A percentile compares a stretch with the other conserved stretches of the same genome.
phyloP scores from a whole-genome alignment of 37 sponge, comb jelly and placozoan genomes.

The Cliona cf. orientalis region DNA sequence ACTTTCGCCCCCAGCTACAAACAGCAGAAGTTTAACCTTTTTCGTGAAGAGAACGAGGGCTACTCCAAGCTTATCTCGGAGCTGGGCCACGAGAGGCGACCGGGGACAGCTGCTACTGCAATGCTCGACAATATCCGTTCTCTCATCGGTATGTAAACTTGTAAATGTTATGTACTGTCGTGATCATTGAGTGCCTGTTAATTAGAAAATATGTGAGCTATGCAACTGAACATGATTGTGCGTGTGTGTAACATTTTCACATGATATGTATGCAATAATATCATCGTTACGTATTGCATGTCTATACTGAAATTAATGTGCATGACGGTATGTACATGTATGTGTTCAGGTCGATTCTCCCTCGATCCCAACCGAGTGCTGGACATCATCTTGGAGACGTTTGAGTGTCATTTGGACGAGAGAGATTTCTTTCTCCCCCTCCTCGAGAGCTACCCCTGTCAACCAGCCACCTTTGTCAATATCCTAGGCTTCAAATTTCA shows the following conservation, averaged over 20 bases:
- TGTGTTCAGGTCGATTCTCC: slow-evolving; percentile 82
- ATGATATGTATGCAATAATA: neutral
- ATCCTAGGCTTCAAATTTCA: slow-evolving; percentile 95
- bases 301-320: neutral
- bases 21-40: slow-evolving; percentile 99
- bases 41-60: slow-evolving; percentile 98
- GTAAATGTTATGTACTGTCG: neutral
- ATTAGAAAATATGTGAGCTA: too few species aligned
- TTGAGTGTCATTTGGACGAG: slow-evolving; percentile 86
- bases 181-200: neutral
- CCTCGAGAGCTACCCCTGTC: slow-evolving; percentile 77
- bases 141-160: slow-evolving; percentile 73
- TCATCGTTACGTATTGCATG: too few species aligned
- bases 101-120: slow-evolving; percentile 7
- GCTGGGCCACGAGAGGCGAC: slow-evolving; percentile 71
- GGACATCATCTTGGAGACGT: slow-evolving; percentile 92
- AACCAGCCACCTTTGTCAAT: slow-evolving; percentile 77
- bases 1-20: slow-evolving; percentile 75
- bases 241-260: neutral
- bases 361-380: slow-evolving; percentile 98
- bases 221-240: too few species aligned
- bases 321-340: neutral
- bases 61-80: slow-evolving; percentile 93
- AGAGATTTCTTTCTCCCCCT: slow-evolving; percentile 80
- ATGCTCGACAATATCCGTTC: slow-evolving; percentile 82